A percentile compares a stretch with the other conserved stretches of the same genome.
These are phyloP conservation scores for Drosophila santomea DNA, from an alignment of 1,140 invertebrate species.

Conservation along the genomic window DNA sequence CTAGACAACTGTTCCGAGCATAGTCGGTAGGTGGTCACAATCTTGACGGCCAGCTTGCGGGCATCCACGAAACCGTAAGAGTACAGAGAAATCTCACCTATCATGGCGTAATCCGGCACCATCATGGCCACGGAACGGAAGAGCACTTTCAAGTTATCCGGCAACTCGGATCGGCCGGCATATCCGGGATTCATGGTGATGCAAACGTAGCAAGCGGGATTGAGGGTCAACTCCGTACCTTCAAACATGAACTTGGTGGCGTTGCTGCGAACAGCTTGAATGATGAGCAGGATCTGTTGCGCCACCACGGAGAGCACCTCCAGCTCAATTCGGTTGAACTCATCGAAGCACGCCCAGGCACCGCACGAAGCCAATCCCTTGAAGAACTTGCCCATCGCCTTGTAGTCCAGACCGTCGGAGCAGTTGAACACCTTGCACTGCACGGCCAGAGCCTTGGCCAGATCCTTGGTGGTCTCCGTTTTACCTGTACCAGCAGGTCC, in stretches of 20 bases:
- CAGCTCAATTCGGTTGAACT: constrained; percentile 97
- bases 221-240: constrained; percentile 92
- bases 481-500: constrained; percentile 96
- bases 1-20: constrained; percentile 96
- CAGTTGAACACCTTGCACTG: constrained; percentile 98
- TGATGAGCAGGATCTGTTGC: constrained; percentile 92
- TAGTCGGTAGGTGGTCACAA: constrained; percentile 94
- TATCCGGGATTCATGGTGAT: constrained; percentile 98
- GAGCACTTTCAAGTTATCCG: constrained; percentile 95
- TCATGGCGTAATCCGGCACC: constrained; percentile 96
- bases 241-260: constrained; percentile 92
- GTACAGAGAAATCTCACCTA: constrained; percentile 95
- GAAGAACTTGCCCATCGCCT: constrained; percentile 96
- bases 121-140: constrained; percentile 98
- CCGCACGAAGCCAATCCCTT: constrained; percentile 94
- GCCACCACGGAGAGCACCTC: constrained; percentile 94
- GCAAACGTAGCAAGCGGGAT: constrained; percentile 93
- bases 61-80: constrained; percentile 95
- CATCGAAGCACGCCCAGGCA: constrained; percentile 97
- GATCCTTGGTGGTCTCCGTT: constrained; percentile 95
- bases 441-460: constrained; percentile 95
- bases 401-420: constrained; percentile 96
- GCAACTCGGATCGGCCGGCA: constrained; percentile 89
- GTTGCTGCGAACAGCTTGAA: constrained; percentile 91
- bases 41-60: constrained; percentile 92